phyloP scores from a whole-genome alignment of 2,888 invertebrate genomes.

The Mesorhabditis sp. region DNA sequence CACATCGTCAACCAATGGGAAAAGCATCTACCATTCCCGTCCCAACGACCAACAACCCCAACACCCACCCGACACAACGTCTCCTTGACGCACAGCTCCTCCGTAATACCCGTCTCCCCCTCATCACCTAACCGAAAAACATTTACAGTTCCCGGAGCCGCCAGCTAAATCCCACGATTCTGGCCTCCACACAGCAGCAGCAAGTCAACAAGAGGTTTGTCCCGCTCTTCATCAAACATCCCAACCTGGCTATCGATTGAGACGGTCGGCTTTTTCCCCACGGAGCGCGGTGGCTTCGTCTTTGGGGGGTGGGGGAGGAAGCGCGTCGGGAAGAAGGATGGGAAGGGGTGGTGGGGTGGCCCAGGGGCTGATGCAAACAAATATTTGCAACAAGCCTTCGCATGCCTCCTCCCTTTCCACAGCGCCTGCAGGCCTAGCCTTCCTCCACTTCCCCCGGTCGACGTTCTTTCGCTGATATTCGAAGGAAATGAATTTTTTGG shows the following conservation, averaged over 20 bases:
- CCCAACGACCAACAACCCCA: neutral
- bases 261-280: neutral
- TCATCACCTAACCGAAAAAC: neutral
- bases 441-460: no score
- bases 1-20: neutral
- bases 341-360: neutral
- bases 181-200: neutral
- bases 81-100: neutral
- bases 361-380: conserved; percentile 5
- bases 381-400: neutral
- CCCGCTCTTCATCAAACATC: neutral
- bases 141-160: neutral
- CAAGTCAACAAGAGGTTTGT: neutral
- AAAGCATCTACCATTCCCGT: neutral
- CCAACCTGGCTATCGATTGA: neutral
- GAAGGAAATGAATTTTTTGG: no score
- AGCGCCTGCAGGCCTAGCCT: no score
- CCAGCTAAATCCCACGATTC: neutral
- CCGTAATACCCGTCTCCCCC: neutral
- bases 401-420: no score
- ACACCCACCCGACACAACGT: neutral
- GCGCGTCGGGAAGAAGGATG: neutral
- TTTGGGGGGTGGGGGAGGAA: neutral
- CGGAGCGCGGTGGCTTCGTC: neutral
- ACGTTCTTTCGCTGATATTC: no score